A percentile compares a stretch with the other conserved stretches of the same genome.
phyloP scores from a whole-genome alignment of 2,888 invertebrate species.

The Aproaerema taeniolella region DNA sequence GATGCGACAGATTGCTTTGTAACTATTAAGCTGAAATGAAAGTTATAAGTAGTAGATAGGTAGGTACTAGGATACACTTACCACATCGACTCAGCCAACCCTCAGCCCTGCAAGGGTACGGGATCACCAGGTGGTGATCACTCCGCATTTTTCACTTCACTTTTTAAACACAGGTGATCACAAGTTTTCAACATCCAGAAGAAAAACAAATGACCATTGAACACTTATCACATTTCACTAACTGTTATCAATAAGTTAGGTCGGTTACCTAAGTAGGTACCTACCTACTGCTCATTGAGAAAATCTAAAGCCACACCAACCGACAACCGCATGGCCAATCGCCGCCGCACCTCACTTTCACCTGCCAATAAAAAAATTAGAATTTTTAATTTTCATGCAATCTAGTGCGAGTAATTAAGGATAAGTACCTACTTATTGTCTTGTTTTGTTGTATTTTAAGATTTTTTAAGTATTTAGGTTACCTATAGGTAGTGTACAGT shows the following conservation, averaged over 20 bases:
- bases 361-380: conserved; percentile 53
- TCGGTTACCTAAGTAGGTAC: background rate
- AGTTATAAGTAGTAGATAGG: background rate
- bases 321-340: conserved; percentile 23
- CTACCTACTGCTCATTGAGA: no score
- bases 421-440: no score
- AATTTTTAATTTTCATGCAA: no score
- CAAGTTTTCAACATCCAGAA: background rate
- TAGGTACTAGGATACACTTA: conserved; percentile 33
- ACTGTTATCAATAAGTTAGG: no score
- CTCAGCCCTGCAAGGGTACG: conserved; percentile 66
- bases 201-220: conserved; percentile 3
- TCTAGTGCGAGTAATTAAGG: no score
- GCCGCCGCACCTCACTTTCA: conserved; percentile 58
- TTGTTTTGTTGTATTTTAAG: no score
- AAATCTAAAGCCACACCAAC: conserved; percentile 23
- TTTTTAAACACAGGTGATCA: background rate
- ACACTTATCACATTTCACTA: conserved; percentile 51
- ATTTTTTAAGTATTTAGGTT: no score
- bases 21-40: no score
- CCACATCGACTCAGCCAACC: conserved; percentile 71
- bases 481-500: no score
- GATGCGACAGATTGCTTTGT: no score
- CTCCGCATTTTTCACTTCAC: conserved; percentile 44
- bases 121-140: conserved; percentile 47